Percentiles rank a stretch among this genome's conserved stretches.
Evolutionary conservation across 53 echinoderm and acorn worm genomes (phyloP).

Genomic region (Patiria pectinifera): DNA sequence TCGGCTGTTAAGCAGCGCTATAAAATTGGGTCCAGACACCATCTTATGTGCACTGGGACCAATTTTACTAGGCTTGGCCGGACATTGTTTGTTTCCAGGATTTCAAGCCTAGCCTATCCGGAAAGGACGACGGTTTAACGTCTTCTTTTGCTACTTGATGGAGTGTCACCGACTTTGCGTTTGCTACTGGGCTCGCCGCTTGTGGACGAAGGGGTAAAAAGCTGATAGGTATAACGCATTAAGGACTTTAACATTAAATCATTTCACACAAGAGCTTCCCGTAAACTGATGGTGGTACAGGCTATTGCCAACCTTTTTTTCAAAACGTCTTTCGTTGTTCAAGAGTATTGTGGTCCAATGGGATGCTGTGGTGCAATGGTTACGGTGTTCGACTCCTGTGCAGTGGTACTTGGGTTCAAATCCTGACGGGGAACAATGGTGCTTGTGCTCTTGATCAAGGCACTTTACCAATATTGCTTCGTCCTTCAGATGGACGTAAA

Average conservation of each 20-base stretch:
- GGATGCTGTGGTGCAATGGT: too few relatives aligned
- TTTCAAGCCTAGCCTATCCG: neutral
- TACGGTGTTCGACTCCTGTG: too few relatives aligned
- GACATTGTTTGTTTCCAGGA: neutral
- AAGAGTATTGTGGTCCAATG: too few relatives aligned
- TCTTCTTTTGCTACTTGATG: constrained; percentile 16
- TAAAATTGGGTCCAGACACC: too few relatives aligned
- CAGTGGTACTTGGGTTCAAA: neutral
- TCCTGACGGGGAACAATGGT: neutral
- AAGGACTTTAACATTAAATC: neutral
- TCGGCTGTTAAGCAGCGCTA: too few relatives aligned
- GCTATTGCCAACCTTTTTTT: neutral
- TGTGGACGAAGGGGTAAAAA: constrained; percentile 18
- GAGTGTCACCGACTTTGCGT: constrained; percentile 6
- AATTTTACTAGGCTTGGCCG: too few relatives aligned
- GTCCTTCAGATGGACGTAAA: too few relatives aligned
- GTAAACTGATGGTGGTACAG: neutral
- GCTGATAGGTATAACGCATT: constrained; percentile 51
- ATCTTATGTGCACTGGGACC: too few relatives aligned
- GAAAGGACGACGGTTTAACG: neutral
- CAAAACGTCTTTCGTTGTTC: neutral
- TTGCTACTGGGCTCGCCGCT: constrained; percentile 24
- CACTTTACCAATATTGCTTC: too few relatives aligned
- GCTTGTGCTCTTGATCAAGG: too few relatives aligned
- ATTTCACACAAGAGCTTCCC: neutral